phyloP scores from a whole-genome alignment of 1,140 invertebrate genomes.

The Glomeris maerens region DNA sequence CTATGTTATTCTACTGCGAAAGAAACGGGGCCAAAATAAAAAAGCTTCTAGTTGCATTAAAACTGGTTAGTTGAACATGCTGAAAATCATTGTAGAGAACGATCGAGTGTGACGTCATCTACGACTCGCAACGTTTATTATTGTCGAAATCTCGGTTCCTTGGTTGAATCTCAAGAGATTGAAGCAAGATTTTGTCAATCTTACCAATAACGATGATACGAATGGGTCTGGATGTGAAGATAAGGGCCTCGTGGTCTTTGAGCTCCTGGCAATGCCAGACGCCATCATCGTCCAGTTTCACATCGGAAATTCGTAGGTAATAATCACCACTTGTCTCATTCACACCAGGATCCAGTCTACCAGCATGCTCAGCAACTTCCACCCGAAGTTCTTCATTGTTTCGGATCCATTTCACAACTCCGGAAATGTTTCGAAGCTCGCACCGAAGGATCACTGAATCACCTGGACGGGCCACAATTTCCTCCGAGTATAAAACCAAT shows the following conservation, averaged over 20 bases:
- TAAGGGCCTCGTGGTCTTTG: conserved; percentile 19
- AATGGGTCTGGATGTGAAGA: conserved; percentile 19
- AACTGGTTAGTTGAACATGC: too few relatives aligned
- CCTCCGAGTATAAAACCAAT: too few relatives aligned
- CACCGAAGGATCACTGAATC: background rate
- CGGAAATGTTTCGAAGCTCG: conserved; percentile 3
- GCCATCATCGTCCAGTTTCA: conserved; percentile 22
- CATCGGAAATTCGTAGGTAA: conserved; percentile 19
- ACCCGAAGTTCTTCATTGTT: conserved; percentile 4
- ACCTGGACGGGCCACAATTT: conserved; percentile 1
- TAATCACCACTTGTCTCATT: conserved; percentile 1
- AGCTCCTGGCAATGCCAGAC: conserved; percentile 24
- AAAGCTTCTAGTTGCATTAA: too few relatives aligned
- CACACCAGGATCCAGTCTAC: background rate
- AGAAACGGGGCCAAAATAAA: too few relatives aligned
- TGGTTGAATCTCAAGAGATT: too few relatives aligned
- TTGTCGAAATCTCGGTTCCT: too few relatives aligned
- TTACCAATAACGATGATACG: conserved; percentile 22
- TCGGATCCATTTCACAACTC: conserved; percentile 3
- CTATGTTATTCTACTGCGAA: too few relatives aligned
- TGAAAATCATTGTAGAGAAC: too few relatives aligned
- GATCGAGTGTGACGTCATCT: too few relatives aligned
- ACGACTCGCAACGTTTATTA: too few relatives aligned
- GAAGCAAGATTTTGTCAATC: too few relatives aligned
- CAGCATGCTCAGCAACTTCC: background rate